Evolutionary conservation across 2,113 vertebrate species (phyloP).

Genomic region (Erythrocercus mccallii): DNA sequence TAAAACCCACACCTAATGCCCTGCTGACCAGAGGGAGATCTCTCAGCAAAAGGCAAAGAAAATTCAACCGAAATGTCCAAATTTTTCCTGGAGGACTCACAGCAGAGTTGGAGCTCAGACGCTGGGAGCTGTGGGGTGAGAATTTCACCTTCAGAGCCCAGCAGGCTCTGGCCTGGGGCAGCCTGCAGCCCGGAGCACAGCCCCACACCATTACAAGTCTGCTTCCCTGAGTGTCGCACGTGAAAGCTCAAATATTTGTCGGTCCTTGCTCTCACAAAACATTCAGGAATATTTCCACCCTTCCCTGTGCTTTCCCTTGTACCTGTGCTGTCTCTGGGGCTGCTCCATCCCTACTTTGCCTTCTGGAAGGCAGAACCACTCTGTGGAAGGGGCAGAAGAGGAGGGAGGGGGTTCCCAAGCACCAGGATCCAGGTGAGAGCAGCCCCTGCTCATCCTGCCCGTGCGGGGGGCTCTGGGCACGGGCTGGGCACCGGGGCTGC

Average conservation of each 20-base stretch:
- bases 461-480: fast-evolving
- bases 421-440: neutral
- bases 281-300: neutral
- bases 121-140: too few relatives aligned
- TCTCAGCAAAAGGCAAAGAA: neutral
- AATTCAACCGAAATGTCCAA: neutral
- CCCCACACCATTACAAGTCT: neutral
- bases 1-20: neutral
- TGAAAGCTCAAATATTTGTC: neutral
- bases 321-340: neutral
- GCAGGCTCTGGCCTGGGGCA: neutral
- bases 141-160: neutral
- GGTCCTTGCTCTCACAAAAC: neutral
- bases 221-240: neutral
- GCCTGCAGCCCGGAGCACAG: neutral
- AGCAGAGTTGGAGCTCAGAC: neutral
- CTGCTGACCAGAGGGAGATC: neutral
- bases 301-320: neutral
- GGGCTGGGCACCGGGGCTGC: neutral
- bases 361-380: neutral
- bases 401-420: conserved; percentile 16
- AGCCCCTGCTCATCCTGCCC: neutral
- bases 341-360: fast-evolving
- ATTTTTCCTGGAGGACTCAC: neutral
- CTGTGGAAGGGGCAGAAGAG: fast-evolving